Evolutionary conservation across 2,113 vertebrate genomes (phyloP).

Genomic region (Solenodon paradoxus): DNA sequence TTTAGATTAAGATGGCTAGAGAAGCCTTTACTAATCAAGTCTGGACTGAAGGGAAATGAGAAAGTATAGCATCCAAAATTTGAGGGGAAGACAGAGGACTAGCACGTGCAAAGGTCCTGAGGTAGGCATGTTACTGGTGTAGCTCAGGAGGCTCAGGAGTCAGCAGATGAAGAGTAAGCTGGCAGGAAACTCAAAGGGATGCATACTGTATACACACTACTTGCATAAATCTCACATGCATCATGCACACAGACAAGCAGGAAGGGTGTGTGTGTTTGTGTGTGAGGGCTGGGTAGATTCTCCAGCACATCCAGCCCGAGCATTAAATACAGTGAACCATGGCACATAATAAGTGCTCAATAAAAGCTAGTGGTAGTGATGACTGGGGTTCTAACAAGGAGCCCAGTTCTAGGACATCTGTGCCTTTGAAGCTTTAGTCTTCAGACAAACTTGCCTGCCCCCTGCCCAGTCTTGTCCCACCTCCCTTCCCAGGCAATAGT

Average conservation of each 20-base stretch:
- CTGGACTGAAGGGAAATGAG: background rate
- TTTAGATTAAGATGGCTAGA: background rate
- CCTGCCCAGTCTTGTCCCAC: no score
- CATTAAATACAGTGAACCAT: background rate
- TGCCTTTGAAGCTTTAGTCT: background rate
- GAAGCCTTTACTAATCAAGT: background rate
- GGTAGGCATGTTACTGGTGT: background rate
- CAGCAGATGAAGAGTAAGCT: background rate
- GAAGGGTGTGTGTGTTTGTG: background rate
- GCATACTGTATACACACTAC: no score
- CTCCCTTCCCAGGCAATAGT: background rate
- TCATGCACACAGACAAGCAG: background rate
- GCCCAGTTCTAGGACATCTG: background rate
- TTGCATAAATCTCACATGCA: no score
- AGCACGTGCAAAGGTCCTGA: background rate
- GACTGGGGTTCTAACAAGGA: background rate
- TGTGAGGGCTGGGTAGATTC: background rate
- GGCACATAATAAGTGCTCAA: background rate
- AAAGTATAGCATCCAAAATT: background rate
- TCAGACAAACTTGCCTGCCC: background rate
- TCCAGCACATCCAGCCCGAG: background rate
- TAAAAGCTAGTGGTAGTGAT: background rate
- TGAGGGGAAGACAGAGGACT: background rate
- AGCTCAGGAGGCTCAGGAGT: background rate
- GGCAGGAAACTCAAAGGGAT: no score